Conservation (phyloP, 2,113 vertebrate genomes). For the Blennius ocellaris region DNA sequence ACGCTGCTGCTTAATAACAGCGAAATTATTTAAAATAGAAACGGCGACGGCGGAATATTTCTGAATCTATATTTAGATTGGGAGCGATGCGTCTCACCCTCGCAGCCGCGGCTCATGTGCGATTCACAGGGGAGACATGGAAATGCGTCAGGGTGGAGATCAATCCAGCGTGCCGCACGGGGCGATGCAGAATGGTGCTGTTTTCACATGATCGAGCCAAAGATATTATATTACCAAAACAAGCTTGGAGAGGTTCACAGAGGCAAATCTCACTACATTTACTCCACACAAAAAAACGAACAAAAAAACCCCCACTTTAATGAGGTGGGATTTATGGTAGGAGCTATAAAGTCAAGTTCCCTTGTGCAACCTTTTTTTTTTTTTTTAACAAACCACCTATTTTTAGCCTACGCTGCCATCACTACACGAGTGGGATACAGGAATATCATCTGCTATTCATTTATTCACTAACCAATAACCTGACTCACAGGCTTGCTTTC, state of each 20-base stretch:
- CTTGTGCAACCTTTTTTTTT: constrained; percentile 12
- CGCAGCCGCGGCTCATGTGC: constrained; percentile 52
- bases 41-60: constrained; percentile 63
- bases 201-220: constrained; percentile 13
- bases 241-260: not conserved
- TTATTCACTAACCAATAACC: constrained; percentile 56
- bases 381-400: constrained; percentile 45
- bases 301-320: too few species aligned
- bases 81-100: constrained; percentile 68
- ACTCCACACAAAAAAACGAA: constrained; percentile 6
- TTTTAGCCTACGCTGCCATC: constrained; percentile 60
- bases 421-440: constrained; percentile 43
- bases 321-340: not conserved
- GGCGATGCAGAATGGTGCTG: constrained; percentile 19
- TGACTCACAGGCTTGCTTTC: constrained; percentile 40
- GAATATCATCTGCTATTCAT: constrained; percentile 46
- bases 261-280: constrained; percentile 2
- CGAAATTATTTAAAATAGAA: constrained; percentile 77
- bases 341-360: constrained; percentile 30
- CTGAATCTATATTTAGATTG: constrained; percentile 81
- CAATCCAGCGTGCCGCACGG: constrained; percentile 45
- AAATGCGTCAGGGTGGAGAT: constrained; percentile 62
- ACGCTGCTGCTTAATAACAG: constrained; percentile 69
- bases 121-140: constrained; percentile 51
- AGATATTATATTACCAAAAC: constrained; percentile 45